A percentile compares a stretch with the other conserved stretches of the same genome.
These are phyloP conservation scores for Bombyx mori DNA, from an alignment of 1,140 invertebrate species.

Conservation along the genomic window DNA sequence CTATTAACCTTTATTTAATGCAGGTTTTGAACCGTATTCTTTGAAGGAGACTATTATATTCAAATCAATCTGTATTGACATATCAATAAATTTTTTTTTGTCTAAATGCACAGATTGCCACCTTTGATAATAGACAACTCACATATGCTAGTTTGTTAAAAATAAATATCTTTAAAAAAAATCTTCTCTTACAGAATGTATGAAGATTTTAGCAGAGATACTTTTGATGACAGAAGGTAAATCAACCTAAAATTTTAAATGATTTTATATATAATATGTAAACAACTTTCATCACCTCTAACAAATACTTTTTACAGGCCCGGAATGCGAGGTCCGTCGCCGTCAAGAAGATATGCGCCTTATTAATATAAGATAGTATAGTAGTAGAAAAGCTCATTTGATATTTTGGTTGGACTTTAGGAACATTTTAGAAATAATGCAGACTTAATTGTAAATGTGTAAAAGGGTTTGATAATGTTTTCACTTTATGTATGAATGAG, in stretches of 20 bases:
- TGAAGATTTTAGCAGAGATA: slow-evolving; percentile 88
- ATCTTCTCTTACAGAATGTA: slow-evolving; percentile 74
- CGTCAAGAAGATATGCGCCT: slow-evolving; percentile 84
- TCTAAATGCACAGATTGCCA: too few species aligned
- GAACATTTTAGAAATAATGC: slow-evolving; percentile 26
- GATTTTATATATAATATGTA: background rate
- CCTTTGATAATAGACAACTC: too few species aligned
- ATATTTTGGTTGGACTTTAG: too few species aligned
- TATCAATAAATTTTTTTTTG: too few species aligned
- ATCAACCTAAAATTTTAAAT: background rate
- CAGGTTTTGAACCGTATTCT: too few species aligned
- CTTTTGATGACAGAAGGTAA: slow-evolving; percentile 87
- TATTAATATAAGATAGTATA: slow-evolving; percentile 72
- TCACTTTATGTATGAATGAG: slow-evolving; percentile 24
- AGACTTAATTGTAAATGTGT: slow-evolving; percentile 21
- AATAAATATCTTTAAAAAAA: too few species aligned
- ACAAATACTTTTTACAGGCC: slow-evolving; percentile 69
- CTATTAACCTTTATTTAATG: too few species aligned
- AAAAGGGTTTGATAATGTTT: slow-evolving; percentile 31
- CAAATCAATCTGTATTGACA: too few species aligned
- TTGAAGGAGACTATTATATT: too few species aligned
- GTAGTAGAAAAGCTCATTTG: slow-evolving; percentile 10
- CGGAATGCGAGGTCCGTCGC: slow-evolving; percentile 80
- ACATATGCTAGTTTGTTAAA: too few species aligned
- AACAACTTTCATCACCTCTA: background rate